Base-by-base conservation (phyloP, 2,797 vertebrate genomes). In the Acanthornis magna region DNA sequence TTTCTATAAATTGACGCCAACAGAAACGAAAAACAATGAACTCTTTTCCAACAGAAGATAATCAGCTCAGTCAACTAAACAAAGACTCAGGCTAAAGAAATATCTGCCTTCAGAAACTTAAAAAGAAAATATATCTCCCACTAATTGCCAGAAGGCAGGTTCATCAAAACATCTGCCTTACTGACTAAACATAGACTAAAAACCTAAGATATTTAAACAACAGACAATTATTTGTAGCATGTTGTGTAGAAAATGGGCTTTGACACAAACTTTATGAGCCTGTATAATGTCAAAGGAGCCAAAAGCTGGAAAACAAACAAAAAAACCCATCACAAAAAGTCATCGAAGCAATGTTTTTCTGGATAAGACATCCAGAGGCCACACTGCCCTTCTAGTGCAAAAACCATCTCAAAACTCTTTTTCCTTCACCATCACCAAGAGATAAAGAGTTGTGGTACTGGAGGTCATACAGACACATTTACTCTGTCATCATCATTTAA, bases 1-100 rank as follows among this genome's bases (percentile, higher is more conserved):
- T 51, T 93, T 65, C 62, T 71, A 29, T 14, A 86, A 88, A 68
- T 55, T 53, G 55, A 91, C 91, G 83, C 70, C 80, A 95, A 72
- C 9, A 90, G 73, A 94, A 88, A 91, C 20, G 23, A 91, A 90
- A 90, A 84, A 58, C 16, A 36, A 84, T 17, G 1, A 95, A 70
- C 11, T 54, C 30, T 65, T 72, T 81, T 86, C 83, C 91, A 90
- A 87, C 14, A 91, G 40, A 91, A 90, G 91, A 72, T 75, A 88
- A 94, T 82, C 85, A 84, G 20, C 43, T 88, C 40, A n/a, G 7
- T 60, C 74, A 91, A 40, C 58, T 70, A 73, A 90, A 68, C 83
- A 85, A 75, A 61, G 78, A 66, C 19, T 54, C 32, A 18, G 38
- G 38, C 36, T 79, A 51, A 91, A 83, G 67, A 84, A 90, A 60